These are phyloP conservation scores for Gorsachius goisagi DNA, from an alignment of 2,113 vertebrate genomes.

Conservation along the genomic window DNA sequence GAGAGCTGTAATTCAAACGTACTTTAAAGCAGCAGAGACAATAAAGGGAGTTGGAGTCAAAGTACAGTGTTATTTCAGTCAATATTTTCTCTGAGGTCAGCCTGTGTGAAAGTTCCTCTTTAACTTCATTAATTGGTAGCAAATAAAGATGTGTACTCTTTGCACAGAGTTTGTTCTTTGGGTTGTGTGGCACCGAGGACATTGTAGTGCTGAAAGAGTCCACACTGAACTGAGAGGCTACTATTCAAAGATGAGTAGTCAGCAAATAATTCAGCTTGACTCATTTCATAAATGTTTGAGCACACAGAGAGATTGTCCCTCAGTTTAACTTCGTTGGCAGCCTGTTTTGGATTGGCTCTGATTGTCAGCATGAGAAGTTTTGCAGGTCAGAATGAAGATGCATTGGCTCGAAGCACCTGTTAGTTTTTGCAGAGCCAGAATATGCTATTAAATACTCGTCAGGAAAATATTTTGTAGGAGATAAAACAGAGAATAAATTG, in stretches of 20 bases:
- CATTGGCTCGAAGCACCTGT: background rate
- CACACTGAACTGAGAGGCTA: background rate
- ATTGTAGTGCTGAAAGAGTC: constrained; percentile 32
- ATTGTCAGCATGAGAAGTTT: background rate
- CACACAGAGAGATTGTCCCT: constrained; percentile 23
- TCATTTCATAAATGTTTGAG: constrained; percentile 15
- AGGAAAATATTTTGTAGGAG: background rate
- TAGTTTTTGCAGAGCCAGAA: background rate
- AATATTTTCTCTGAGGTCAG: constrained; percentile 18
- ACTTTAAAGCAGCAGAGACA: background rate
- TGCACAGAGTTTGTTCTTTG: background rate
- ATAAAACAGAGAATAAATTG: background rate
- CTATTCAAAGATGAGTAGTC: constrained; percentile 29
- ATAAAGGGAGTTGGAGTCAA: background rate
- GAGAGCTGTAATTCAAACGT: background rate
- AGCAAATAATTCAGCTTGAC: constrained; percentile 42
- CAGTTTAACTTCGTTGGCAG: background rate
- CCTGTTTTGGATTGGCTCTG: background rate
- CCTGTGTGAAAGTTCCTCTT: background rate
- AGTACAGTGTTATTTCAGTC: background rate
- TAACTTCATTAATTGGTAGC: background rate
- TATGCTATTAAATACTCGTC: background rate
- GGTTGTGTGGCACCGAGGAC: background rate
- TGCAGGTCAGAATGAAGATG: constrained; percentile 32
- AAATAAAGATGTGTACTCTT: constrained; percentile 17